Conservation (phyloP, 1,140 invertebrate genomes). For the Amyelois transitella region DNA sequence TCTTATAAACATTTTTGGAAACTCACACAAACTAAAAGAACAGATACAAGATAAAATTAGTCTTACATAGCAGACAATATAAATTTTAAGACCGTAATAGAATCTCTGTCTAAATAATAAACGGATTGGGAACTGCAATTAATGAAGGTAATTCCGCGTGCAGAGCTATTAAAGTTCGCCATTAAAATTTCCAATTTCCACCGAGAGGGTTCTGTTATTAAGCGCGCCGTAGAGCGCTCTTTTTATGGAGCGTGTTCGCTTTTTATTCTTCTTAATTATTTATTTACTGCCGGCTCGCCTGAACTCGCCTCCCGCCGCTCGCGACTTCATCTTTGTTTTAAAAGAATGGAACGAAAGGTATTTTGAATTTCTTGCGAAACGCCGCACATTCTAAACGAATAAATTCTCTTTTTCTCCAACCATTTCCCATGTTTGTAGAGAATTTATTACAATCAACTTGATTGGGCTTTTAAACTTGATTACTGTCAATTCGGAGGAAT, state of each 20-base stretch:
- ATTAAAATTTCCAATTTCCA: conserved; percentile 46
- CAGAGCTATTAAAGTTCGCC: conserved; percentile 33
- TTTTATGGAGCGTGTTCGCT: conserved; percentile 2
- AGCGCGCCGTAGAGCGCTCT: background rate
- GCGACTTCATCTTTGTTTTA: conserved; percentile 33
- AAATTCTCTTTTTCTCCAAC: background rate
- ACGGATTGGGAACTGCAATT: conserved; percentile 27
- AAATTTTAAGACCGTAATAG: conserved; percentile 24
- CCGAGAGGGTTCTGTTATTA: conserved; percentile 30
- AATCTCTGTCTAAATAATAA: conserved; percentile 37
- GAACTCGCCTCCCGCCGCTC: conserved; percentile 16
- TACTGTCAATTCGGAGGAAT: conserved; percentile 14
- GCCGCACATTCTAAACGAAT: background rate
- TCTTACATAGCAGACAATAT: conserved; percentile 23
- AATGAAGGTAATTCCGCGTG: conserved; percentile 41
- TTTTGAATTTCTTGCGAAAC: conserved; percentile 23
- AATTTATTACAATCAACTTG: conserved; percentile 16
- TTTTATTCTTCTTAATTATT: conserved; percentile 42
- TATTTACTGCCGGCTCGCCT: conserved; percentile 30
- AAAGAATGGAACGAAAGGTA: conserved; percentile 13
- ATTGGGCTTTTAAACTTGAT: conserved; percentile 28
- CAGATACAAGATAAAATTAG: conserved; percentile 14
- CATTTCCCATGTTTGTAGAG: conserved; percentile 1
- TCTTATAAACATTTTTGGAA: conserved; percentile 6
- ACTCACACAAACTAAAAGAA: background rate